Base-by-base conservation (phyloP, 92 coral and sea anemone species). In the Epizoanthus scotinus region DNA sequence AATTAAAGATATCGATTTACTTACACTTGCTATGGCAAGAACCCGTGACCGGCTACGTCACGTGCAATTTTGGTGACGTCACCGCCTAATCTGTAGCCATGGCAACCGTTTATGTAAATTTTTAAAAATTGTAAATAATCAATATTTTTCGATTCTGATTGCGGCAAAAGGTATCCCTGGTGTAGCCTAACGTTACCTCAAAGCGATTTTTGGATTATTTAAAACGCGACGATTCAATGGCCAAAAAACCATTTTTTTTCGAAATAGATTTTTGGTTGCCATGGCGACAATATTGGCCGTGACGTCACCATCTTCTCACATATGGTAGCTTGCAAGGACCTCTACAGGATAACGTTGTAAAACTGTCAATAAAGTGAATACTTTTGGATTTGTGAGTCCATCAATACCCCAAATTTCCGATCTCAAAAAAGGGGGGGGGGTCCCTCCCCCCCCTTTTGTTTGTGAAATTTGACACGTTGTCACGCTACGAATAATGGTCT, bases 1-100 rank as follows among this genome's bases (percentile, higher is more conserved):
- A 63, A 63, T 28, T 63, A 63, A 27, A 63, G 68, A 63, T 63
- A 63, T 63, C 68, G 68, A 63, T 63, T 26, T 24, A 42, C n/a
- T 63, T 63, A 63, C 68, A 63, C 68, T 19, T 63, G 68, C 29
- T 25, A 8, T 5, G 25, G 29, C 20, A 61, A 15, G 66, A 25
- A 7, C 20, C 3, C 2, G 0, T 10, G 24, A 3, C 66, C 29
- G 3, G 21, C 66, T 12, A 61, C 66, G 66, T 61, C 24, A 8
- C 21, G 66, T 10, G 21, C 66, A 61, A 61, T 9, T 61, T 61
- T 61, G 10, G 66, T 61, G 66, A 61, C 26, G 66, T 13, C 66
- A 61, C 20, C 29, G 22, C 66, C 66, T 3, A 61, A 17, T 12
- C 21, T 61, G 66, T 61, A 9, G 66, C 66, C 66, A 61, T 61